Evolutionary conservation across 2,113 vertebrate species (phyloP).

Genomic region (Taxidea taxus): DNA sequence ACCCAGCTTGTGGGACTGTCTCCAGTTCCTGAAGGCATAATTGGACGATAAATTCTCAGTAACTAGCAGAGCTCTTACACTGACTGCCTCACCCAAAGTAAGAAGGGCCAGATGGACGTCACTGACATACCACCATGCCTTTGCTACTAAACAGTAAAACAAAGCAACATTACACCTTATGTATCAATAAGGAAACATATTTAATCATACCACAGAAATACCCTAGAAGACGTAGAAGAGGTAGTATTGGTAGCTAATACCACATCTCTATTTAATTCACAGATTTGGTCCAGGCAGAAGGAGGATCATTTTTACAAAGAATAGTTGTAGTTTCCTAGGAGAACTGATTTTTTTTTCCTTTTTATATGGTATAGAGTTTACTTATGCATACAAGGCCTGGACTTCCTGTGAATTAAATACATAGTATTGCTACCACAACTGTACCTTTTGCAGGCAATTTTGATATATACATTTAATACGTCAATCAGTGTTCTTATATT

Average conservation of each 20-base stretch:
- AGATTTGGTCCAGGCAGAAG: background rate
- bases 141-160: background rate
- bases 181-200: background rate
- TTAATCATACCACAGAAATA: background rate
- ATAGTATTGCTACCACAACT: background rate
- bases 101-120: background rate
- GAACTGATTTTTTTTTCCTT: background rate
- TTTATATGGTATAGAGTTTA: background rate
- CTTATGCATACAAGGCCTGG: background rate
- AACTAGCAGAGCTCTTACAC: background rate
- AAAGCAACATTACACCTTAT: background rate
- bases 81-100: background rate
- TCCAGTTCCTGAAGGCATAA: background rate
- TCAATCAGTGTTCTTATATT: background rate
- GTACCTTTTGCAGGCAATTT: background rate
- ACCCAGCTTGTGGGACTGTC: background rate
- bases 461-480: background rate
- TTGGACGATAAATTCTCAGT: background rate
- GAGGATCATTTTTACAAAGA: background rate
- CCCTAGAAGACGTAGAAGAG: background rate
- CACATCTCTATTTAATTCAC: background rate
- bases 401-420: background rate
- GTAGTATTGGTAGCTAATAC: background rate
- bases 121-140: background rate
- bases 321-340: background rate